Percentiles rank a stretch among this genome's conserved stretches.
phyloP scores from a whole-genome alignment of 2,888 invertebrate genomes.

The Diarsia mendica region DNA sequence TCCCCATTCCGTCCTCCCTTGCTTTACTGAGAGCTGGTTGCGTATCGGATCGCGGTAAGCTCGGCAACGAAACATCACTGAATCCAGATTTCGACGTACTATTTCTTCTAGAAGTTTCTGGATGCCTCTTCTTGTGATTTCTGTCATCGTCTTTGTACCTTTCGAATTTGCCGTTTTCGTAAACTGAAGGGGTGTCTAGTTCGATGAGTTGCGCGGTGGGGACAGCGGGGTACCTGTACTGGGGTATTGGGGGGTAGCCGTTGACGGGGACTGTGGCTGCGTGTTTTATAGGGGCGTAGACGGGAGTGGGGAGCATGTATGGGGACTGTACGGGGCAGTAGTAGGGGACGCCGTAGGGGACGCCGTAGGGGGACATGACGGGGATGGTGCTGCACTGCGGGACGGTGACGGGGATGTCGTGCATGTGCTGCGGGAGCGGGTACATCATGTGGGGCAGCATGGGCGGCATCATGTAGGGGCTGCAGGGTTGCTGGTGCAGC shows the following conservation, averaged over 20 bases:
- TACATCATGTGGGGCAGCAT: slow-evolving; percentile 77
- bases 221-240: slow-evolving; percentile 88
- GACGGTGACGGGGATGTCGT: slow-evolving; percentile 73
- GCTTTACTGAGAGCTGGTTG: slow-evolving; percentile 88
- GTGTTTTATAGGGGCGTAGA: slow-evolving; percentile 86
- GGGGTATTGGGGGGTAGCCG: slow-evolving; percentile 83
- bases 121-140: slow-evolving; percentile 74
- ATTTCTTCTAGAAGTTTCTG: slow-evolving; percentile 79
- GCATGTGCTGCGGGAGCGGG: slow-evolving; percentile 72
- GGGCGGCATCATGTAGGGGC: slow-evolving; percentile 67
- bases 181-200: slow-evolving; percentile 88
- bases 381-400: slow-evolving; percentile 77
- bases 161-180: slow-evolving; percentile 84
- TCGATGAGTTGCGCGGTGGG: slow-evolving; percentile 93
- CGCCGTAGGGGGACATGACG: slow-evolving; percentile 78
- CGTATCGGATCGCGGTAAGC: slow-evolving; percentile 86
- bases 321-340: slow-evolving; percentile 87
- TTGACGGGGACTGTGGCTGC: slow-evolving; percentile 86
- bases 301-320: slow-evolving; percentile 86
- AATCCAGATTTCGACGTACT: slow-evolving; percentile 84
- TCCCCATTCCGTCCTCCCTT: slow-evolving; percentile 92
- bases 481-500: slow-evolving; percentile 69
- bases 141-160: slow-evolving; percentile 77
- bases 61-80: slow-evolving; percentile 84
- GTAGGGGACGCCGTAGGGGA: slow-evolving; percentile 79